A percentile compares a stretch with the other conserved stretches of the same genome.
phyloP scores from a whole-genome alignment of 2,797 vertebrate species.

The Trichosurus vulpecula region DNA sequence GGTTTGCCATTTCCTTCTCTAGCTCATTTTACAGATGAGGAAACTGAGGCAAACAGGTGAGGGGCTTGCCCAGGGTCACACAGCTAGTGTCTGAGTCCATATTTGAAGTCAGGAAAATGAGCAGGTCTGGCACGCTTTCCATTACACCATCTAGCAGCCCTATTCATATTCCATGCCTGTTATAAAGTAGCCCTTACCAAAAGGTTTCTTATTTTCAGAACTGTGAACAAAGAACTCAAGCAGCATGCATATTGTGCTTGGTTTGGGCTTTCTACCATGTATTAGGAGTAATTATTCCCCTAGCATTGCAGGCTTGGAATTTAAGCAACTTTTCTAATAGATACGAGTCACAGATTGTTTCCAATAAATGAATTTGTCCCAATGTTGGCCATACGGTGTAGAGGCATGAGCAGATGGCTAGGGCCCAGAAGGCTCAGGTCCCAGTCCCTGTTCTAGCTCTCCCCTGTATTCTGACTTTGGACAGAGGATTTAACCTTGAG shows the following conservation, averaged over 20 bases:
- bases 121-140: not conserved
- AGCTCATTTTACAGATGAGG: not conserved
- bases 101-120: not conserved
- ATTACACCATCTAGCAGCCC: not conserved
- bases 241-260: not conserved
- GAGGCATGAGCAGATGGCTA: not conserved
- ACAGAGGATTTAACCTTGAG: not conserved
- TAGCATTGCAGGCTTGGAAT: slow-evolving; percentile 18
- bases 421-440: not conserved
- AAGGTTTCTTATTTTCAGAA: slow-evolving; percentile 8
- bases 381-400: not conserved
- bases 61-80: not conserved
- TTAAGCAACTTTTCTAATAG: not conserved
- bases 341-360: slow-evolving; percentile 34
- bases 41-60: not conserved
- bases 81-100: not conserved
- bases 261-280: not conserved
- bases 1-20: not conserved
- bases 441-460: not conserved
- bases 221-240: not conserved
- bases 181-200: not conserved
- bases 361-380: not conserved
- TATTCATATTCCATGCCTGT: not conserved
- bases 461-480: not conserved
- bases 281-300: not conserved